Evolutionary conservation across 2,113 vertebrate species (phyloP), one percentile per base, ranked within the genome.

Genomic region (Gallinago jamesoni): DNA sequence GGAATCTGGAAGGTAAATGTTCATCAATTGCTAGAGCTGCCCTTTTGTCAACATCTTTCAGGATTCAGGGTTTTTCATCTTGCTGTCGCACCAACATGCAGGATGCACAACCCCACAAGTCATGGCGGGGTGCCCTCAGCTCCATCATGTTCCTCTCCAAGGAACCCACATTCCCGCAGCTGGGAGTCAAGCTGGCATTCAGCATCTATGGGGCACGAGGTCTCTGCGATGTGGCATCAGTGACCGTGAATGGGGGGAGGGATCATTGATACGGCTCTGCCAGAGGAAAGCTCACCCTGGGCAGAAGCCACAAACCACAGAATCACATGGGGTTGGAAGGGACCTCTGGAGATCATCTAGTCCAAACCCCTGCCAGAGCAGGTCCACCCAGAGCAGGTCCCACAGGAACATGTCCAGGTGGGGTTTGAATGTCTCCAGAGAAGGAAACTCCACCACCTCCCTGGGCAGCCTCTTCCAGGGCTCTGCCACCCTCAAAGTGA

Each of bases 171-270:
- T 9, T 77, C 67, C 59, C 0, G 4, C 39, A 56, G 70, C 2
- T 24, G 53, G 67, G 30, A 68, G 2, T 48, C 0, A 3, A 37
- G 47, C 1, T 55, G 56, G 62, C 21, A 87, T 52, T 10, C 31
- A 56, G 59, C 2, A 27, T 15, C 33, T 15, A 2, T 3, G 23
- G 55, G 28, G 45, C 5, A 10, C 8, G 37, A 16, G 59, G 27
- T 12, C 21, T 28, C 57, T 47, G 53, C 3, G 2, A 35, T 0
- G 3, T 3, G 5, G 63, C 14, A 10, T 19, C 8, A 23, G 1
- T 50, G 67, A 7, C 25, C 0, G 0, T 24, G 37, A 75, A 19
- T 23, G 10, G 39, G 37, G 45, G n/a, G 25, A 28, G 6, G 47
- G 33, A 24, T 14, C 37, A 30, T 76, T 7, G 5, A 24, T 19